A percentile compares a stretch with the other conserved stretches of the same genome.
phyloP scores from a whole-genome alignment of 2,888 invertebrate genomes.

The Philopedon plagiatum region DNA sequence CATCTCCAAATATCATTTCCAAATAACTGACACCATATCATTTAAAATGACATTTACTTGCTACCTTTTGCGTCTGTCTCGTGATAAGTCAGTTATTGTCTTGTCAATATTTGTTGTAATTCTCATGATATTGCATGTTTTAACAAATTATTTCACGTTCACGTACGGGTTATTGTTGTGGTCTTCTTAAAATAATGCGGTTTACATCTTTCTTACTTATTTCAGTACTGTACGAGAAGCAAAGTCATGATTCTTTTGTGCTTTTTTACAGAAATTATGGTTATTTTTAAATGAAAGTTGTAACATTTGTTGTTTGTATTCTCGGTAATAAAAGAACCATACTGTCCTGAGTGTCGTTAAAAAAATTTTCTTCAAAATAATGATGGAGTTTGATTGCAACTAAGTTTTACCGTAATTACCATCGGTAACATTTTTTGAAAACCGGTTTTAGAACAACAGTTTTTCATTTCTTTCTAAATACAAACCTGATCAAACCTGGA shows the following conservation, averaged over 20 bases:
- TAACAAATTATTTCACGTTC: neutral
- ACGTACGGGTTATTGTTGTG: neutral
- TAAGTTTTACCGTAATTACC: no score
- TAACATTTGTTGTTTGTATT: no score
- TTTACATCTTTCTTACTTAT: neutral
- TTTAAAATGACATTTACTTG: constrained; percentile 9
- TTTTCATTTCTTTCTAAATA: no score
- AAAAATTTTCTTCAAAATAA: no score
- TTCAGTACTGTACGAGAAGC: neutral
- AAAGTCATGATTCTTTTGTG: neutral
- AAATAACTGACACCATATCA: neutral
- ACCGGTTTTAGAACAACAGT: no score
- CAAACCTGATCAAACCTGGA: no score
- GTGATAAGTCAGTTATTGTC: constrained; percentile 1
- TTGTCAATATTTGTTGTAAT: neutral
- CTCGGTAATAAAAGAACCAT: no score
- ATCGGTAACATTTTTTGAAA: no score
- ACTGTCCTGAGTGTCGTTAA: no score
- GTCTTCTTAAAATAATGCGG: neutral
- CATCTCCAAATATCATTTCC: neutral
- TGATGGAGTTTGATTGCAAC: no score
- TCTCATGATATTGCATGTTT: neutral
- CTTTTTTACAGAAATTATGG: neutral
- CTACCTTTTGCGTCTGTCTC: constrained; percentile 5
- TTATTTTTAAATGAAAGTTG: constrained; percentile 1